A percentile compares a stretch with the other conserved stretches of the same genome.
These are phyloP conservation scores for Ceratina calcarata DNA, from an alignment of 1,140 invertebrate genomes.

Conservation along the genomic window DNA sequence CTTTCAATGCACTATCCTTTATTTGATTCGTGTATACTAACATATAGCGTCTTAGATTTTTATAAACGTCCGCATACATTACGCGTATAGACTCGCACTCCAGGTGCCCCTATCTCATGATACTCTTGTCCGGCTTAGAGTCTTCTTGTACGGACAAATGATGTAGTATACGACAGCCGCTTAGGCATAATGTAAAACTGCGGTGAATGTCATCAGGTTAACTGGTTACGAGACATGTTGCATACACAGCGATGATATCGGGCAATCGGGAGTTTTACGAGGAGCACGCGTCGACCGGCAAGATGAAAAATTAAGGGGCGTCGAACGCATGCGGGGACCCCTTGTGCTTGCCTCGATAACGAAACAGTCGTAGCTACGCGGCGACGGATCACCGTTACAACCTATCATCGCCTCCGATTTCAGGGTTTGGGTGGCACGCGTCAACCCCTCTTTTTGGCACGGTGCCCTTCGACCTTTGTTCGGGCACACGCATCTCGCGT, in stretches of 20 bases:
- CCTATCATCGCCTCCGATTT: slow-evolving; percentile 70
- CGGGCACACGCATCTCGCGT: slow-evolving; percentile 45
- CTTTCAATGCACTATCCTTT: neutral
- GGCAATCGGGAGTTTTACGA: slow-evolving; percentile 26
- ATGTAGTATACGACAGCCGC: neutral
- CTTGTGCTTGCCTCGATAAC: slow-evolving; percentile 57
- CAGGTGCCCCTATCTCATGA: slow-evolving; percentile 19
- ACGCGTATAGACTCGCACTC: neutral
- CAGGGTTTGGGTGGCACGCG: slow-evolving; percentile 59
- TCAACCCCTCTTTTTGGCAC: slow-evolving; percentile 45
- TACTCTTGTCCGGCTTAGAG: neutral
- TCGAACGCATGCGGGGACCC: slow-evolving; percentile 11
- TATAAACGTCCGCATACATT: neutral
- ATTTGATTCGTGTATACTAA: neutral
- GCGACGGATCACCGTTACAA: slow-evolving; percentile 66
- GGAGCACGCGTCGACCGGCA: neutral
- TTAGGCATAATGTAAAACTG: too few relatives aligned
- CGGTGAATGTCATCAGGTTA: slow-evolving; percentile 15
- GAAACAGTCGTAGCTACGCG: slow-evolving; percentile 51
- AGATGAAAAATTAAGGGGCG: slow-evolving; percentile 41
- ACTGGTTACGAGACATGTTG: neutral
- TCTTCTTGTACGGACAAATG: neutral
- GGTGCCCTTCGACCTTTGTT: slow-evolving; percentile 57
- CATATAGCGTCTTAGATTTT: slow-evolving; percentile 1
- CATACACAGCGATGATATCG: slow-evolving; percentile 24